Percentiles rank a stretch among this genome's conserved stretches.
These are phyloP conservation scores for Erinaceus europaeus DNA, from an alignment of 2,113 vertebrate species.

Conservation along the genomic window DNA sequence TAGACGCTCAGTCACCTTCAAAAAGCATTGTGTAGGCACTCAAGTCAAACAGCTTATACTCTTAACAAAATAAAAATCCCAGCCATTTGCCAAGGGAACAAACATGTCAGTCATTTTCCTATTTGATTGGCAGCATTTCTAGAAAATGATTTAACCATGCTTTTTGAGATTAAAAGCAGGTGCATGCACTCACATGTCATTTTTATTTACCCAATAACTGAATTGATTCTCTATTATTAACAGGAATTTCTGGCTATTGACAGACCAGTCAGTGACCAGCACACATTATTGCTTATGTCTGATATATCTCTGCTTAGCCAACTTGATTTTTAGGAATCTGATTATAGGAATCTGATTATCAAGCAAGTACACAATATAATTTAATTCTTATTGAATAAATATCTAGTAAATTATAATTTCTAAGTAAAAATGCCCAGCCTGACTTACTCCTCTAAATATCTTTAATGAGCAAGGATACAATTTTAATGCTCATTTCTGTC, in stretches of 20 bases:
- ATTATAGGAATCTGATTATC: not conserved
- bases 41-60: conserved; percentile 25
- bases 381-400: not conserved
- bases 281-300: not conserved
- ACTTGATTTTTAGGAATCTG: not conserved
- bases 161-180: no score
- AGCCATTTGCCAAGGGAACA: conserved; percentile 30
- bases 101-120: conserved; percentile 25
- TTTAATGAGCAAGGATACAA: not conserved
- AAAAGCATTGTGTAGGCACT: not conserved
- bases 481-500: not conserved
- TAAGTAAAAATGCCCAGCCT: not conserved
- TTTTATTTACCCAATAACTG: not conserved
- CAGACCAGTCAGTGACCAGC: not conserved
- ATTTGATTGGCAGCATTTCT: conserved; percentile 24
- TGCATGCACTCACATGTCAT: no score
- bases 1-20: conserved; percentile 38
- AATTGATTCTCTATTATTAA: not conserved
- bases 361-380: not conserved
- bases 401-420: not conserved
- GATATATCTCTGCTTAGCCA: not conserved
- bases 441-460: not conserved
- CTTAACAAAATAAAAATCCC: conserved; percentile 34
- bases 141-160: conserved; percentile 28
- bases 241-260: not conserved